Percentiles rank a stretch among this genome's conserved stretches.
These are phyloP conservation scores for Drosophila basisetae DNA, from an alignment of 2,888 invertebrate species.

Conservation along the genomic window DNA sequence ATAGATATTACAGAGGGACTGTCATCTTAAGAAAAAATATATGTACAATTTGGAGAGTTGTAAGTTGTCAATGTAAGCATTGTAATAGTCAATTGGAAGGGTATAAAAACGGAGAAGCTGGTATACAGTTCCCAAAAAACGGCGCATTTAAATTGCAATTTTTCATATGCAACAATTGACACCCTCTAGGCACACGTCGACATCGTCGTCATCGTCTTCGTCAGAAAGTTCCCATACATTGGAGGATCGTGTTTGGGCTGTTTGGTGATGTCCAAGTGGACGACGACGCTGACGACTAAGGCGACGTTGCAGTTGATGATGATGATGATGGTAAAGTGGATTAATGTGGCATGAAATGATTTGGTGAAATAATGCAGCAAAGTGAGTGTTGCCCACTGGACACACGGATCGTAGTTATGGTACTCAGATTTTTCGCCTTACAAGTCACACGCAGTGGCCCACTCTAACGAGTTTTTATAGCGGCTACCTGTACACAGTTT, in stretches of 20 bases:
- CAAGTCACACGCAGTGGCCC: constrained; percentile 72
- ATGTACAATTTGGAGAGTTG: not conserved
- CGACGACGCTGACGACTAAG: constrained; percentile 12
- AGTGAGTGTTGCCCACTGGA: constrained; percentile 48
- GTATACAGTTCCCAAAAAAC: constrained; percentile 50
- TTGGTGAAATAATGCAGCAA: constrained; percentile 63
- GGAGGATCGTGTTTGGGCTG: constrained; percentile 57
- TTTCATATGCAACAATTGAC: constrained; percentile 82
- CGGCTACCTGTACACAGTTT: constrained; percentile 70
- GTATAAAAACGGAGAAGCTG: constrained; percentile 29
- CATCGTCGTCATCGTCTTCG: constrained; percentile 43
- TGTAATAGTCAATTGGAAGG: constrained; percentile 6
- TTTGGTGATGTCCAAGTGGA: constrained; percentile 55
- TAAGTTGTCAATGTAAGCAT: not conserved
- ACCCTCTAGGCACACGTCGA: constrained; percentile 82
- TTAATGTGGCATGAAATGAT: constrained; percentile 68
- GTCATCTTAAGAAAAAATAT: not conserved
- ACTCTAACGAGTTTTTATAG: constrained; percentile 75
- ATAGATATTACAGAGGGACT: not conserved
- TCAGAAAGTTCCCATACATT: constrained; percentile 72
- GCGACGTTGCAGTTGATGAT: constrained; percentile 34
- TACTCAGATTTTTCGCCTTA: constrained; percentile 17
- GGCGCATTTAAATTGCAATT: constrained; percentile 70
- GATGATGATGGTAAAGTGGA: constrained; percentile 64
- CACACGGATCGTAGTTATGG: constrained; percentile 29